Percentiles rank a stretch among this genome's conserved stretches.
Evolutionary conservation across 2,888 invertebrate species (phyloP).

Genomic region (Cinara cedri): DNA sequence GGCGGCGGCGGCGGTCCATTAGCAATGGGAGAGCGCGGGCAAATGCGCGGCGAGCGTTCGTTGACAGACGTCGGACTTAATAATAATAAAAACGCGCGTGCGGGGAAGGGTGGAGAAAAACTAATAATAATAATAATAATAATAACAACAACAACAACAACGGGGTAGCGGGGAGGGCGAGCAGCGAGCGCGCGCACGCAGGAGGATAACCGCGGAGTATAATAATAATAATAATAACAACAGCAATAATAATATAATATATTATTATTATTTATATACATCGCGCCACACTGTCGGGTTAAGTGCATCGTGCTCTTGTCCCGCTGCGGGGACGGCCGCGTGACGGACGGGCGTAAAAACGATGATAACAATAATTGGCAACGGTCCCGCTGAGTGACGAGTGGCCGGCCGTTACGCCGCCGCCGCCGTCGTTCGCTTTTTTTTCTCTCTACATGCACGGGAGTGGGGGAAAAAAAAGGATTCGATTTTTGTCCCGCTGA

Average conservation of each 20-base stretch:
- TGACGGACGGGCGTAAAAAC: constrained; percentile 42
- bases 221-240: constrained; percentile 16
- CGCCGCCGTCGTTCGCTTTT: neutral
- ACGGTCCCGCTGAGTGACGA: constrained; percentile 53
- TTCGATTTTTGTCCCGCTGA: neutral
- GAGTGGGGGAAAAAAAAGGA: neutral
- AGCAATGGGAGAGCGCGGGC: constrained; percentile 14
- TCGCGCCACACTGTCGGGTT: constrained; percentile 10
- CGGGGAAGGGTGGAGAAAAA: neutral
- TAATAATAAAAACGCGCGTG: constrained; percentile 31
- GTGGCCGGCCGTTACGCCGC: constrained; percentile 44
- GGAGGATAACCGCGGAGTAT: neutral
- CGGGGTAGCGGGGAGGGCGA: neutral
- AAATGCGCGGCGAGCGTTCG: constrained; percentile 18
- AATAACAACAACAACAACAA: neutral
- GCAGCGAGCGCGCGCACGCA: neutral
- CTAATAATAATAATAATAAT: constrained; percentile 12
- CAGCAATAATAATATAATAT: constrained; percentile 17
- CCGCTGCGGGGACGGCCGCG: constrained; percentile 16
- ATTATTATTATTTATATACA: constrained; percentile 33
- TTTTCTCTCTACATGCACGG: too few relatives aligned
- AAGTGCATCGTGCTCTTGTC: neutral
- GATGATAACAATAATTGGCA: constrained; percentile 34
- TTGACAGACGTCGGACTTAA: constrained; percentile 50
- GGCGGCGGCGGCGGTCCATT: constrained; percentile 41